Evolutionary conservation across 2,797 vertebrate species (phyloP), one percentile per base, ranked within the genome.

Genomic region (Syndactyla subalaris): DNA sequence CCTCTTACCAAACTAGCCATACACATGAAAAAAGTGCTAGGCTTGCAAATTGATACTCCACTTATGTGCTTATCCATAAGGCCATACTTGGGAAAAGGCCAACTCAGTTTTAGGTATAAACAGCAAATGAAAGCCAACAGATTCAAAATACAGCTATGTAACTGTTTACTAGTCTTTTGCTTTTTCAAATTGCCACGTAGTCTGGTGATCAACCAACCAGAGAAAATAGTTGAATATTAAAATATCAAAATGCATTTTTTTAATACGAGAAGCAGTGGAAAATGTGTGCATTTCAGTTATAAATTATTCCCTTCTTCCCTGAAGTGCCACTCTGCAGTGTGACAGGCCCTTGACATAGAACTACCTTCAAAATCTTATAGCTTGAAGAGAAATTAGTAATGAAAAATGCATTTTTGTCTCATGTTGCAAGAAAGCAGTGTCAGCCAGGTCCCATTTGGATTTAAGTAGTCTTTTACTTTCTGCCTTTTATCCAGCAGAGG

Each of bases 401-500:
- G 36, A 70, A 62, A 91, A 79, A 30, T 2, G 21, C 2, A 27
- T 12, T 77, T 94, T 68, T 77, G 27, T 30, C 34, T 87, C 2
- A 0, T 21, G 38, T 14, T 66, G 26, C 63, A 84, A 70, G 74
- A 93, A 76, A 77, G 61, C 39, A 57, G 43, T 3, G 18, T 39
- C 66, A 91, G 30, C 14, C 55, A 49, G 55, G 34, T 46, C 39
- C 59, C 49, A 32, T 10, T 22, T 38, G 59, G 38, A 58, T 22
- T 59, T 36, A n/a, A 75, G 38, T 13, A 34, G 20, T 9, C 51
- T 54, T 30, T 72, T 86, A 39, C 49, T 78, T 89, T 90, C 68
- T 89, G 72, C 38, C 57, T 95, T 83, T 71, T 34, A 68, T 63
- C 90, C 93, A 93, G 87, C 80, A 96, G 94, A 92, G 88, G 93